phyloP scores from a whole-genome alignment of 1,140 invertebrate species.

The Pararge aegeria region DNA sequence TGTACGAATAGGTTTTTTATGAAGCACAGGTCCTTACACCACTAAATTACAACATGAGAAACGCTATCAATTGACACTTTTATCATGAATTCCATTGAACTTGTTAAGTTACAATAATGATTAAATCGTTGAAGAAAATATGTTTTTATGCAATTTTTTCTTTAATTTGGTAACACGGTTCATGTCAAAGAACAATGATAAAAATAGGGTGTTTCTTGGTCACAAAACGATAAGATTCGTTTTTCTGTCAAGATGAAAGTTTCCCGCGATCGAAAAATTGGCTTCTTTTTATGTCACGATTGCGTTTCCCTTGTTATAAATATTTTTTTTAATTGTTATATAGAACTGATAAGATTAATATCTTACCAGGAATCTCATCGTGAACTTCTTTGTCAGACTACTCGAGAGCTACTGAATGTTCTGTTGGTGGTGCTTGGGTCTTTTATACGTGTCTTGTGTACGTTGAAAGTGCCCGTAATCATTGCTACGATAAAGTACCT shows the following conservation, averaged over 20 bases:
- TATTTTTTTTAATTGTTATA: conserved; percentile 9
- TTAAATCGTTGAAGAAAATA: too few relatives aligned
- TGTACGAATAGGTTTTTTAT: not conserved
- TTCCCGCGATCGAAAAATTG: too few relatives aligned
- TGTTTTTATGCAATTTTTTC: too few relatives aligned
- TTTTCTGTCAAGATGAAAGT: too few relatives aligned
- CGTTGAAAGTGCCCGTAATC: conserved; percentile 54
- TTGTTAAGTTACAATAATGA: too few relatives aligned
- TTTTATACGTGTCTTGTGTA: conserved; percentile 56
- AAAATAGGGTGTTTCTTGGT: too few relatives aligned
- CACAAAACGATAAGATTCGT: too few relatives aligned
- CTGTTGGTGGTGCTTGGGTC: conserved; percentile 32
- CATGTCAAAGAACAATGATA: too few relatives aligned
- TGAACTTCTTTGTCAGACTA: conserved; percentile 74
- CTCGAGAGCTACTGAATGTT: conserved; percentile 75
- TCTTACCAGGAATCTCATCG: conserved; percentile 76
- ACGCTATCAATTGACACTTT: not conserved
- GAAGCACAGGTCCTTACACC: not conserved
- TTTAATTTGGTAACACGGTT: too few relatives aligned
- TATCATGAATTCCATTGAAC: not conserved
- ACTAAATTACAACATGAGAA: not conserved
- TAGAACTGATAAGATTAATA: conserved; percentile 21
- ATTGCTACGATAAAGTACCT: conserved; percentile 35
- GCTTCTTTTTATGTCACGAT: not conserved
- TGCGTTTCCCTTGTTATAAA: conserved; percentile 2